Evolutionary conservation across 2,888 invertebrate genomes (phyloP).

Genomic region (Macrophya annulata): DNA sequence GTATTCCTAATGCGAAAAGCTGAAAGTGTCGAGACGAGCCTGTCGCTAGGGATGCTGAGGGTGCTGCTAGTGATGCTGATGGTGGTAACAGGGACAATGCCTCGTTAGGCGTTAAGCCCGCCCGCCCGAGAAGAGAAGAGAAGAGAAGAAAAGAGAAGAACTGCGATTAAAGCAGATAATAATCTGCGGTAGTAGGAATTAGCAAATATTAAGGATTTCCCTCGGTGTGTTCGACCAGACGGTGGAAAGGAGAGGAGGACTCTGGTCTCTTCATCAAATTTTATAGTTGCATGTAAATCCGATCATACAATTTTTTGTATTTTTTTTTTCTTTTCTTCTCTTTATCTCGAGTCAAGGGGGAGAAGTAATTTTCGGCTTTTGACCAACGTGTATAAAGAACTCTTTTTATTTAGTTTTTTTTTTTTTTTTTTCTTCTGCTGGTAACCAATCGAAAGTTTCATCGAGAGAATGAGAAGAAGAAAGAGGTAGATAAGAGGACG

Average conservation of each 20-base stretch:
- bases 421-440: background rate
- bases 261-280: slow-evolving; percentile 6
- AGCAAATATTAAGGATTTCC: slow-evolving; percentile 62
- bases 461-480: slow-evolving; percentile 24
- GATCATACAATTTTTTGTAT: background rate
- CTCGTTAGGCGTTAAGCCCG: slow-evolving; percentile 74
- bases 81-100: slow-evolving; percentile 70
- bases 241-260: background rate
- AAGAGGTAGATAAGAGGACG: slow-evolving; percentile 50
- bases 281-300: background rate
- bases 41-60: slow-evolving; percentile 44
- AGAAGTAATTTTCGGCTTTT: background rate
- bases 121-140: slow-evolving; percentile 53
- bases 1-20: slow-evolving; percentile 68
- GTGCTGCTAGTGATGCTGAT: background rate
- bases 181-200: slow-evolving; percentile 67
- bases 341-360: background rate
- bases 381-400: background rate
- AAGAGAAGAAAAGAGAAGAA: slow-evolving; percentile 64
- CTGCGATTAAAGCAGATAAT: slow-evolving; percentile 70
- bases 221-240: slow-evolving; percentile 20
- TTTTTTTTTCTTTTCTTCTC: background rate
- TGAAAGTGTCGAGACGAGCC: slow-evolving; percentile 64
- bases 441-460: slow-evolving; percentile 56
- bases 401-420: background rate